These are phyloP conservation scores for Diadema setosum DNA, from an alignment of 35 echinoderm and acorn worm species.

Conservation along the genomic window DNA sequence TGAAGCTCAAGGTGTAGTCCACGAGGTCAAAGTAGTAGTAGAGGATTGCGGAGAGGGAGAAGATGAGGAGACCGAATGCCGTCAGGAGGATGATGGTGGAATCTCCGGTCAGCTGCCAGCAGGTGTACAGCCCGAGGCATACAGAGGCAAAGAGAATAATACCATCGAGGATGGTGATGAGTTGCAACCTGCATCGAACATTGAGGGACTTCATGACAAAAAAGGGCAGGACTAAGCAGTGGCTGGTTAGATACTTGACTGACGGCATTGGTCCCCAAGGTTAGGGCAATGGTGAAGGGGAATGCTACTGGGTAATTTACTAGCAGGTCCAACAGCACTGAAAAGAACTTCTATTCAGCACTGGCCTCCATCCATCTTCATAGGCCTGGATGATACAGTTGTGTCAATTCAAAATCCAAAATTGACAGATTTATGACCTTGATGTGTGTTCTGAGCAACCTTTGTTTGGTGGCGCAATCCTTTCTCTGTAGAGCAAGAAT, in stretches of 20 bases:
- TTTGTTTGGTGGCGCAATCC: too few relatives aligned
- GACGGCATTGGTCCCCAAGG: constrained; percentile 48
- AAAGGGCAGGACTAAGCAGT: constrained; percentile 65
- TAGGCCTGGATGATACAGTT: too few relatives aligned
- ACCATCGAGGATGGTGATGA: constrained; percentile 52
- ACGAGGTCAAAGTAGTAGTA: constrained; percentile 87
- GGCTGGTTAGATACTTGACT: constrained; percentile 73
- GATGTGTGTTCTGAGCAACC: too few relatives aligned
- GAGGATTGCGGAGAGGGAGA: constrained; percentile 77
- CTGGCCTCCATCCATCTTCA: too few relatives aligned
- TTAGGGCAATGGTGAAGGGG: neutral
- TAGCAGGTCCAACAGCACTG: too few relatives aligned
- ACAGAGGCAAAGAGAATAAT: constrained; percentile 70
- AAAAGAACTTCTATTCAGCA: too few relatives aligned
- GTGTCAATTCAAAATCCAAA: too few relatives aligned
- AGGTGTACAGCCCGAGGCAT: constrained; percentile 71
- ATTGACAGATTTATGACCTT: too few relatives aligned
- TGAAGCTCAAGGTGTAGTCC: constrained; percentile 64
- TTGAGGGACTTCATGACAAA: constrained; percentile 33
- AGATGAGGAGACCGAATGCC: constrained; percentile 77
- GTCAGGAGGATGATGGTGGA: constrained; percentile 60
- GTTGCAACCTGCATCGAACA: constrained; percentile 61
- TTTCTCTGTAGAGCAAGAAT: too few relatives aligned
- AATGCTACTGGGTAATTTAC: neutral
- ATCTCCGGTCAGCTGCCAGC: constrained; percentile 70